Evolutionary conservation across 2,888 invertebrate genomes (phyloP), one percentile per base, ranked within the genome.

Genomic region (Lithosia quadra): DNA sequence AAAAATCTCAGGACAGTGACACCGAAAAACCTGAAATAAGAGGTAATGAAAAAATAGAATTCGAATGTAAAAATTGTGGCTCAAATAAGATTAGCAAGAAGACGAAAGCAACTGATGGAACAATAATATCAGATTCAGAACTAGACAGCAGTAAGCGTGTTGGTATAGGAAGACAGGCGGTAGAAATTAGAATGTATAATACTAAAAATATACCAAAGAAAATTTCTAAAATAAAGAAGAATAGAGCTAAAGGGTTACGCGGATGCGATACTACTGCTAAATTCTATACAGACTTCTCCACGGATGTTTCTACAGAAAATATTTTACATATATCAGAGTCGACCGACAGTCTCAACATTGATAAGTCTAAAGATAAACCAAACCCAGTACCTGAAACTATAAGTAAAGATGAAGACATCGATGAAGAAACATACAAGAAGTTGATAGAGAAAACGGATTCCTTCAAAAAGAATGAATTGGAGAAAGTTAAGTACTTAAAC

Each of bases 171-270:
- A 94, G 92, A 81, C 81, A 88, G 0, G 94, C 93, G 71, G 84
- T 95, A 76, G 96, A 96, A 88, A 93, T 96, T 57, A 96, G 95
- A 85, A 95, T 96, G 92, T 97, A 96, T 82, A 97, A 96, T 77
- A 95, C 96, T 58, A 97, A 97, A 93, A 96, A 96, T 18, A 94
- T 97, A 88, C 97, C 96, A 86, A 97, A 97, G 90, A 96, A 96
- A 86, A 96, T 97, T 80, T 95, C 96, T n/a, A 97, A 96, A 85
- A 87, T 97, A 63, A 97, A 97, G 84, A 97, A 97, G 84, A 96
- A 96, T 76, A 95, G 96, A 79, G 95, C 96, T 63, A 96, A 96
- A 83, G 93, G 95, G 11, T 86, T 94, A 34, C 94, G 96, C 49
- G 91, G 90, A 11, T 84, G 91, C 15, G 95, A 95, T 63, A 95